Conservation (phyloP, 2,113 vertebrate genomes). For the Carollia perspicillata region DNA sequence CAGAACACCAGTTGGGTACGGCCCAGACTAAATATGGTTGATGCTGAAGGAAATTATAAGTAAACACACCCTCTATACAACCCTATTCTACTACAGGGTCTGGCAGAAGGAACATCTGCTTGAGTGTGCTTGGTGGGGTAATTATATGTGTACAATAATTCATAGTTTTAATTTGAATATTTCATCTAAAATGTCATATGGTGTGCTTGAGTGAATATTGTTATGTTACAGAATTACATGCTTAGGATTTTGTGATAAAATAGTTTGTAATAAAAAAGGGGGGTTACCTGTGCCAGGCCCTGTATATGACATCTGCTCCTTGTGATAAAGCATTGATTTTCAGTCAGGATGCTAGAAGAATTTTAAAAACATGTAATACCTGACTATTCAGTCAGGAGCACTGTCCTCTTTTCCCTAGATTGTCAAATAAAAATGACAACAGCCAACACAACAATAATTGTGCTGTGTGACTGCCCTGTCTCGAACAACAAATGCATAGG, state of each 20-base stretch:
- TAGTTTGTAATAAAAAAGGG: too few species aligned
- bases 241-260: too few species aligned
- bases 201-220: too few species aligned
- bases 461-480: neutral
- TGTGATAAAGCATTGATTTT: neutral
- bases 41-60: neutral
- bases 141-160: too few species aligned
- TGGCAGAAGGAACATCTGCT: too few species aligned
- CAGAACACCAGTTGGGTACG: neutral
- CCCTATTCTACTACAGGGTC: too few species aligned
- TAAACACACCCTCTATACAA: neutral
- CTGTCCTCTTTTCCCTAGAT: neutral
- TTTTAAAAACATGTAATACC: neutral
- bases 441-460: neutral
- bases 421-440: neutral
- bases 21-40: neutral
- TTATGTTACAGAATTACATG: too few species aligned
- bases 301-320: neutral
- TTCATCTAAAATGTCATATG: too few species aligned
- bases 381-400: neutral
- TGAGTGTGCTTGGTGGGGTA: too few species aligned
- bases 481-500: neutral
- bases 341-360: neutral
- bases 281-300: neutral
- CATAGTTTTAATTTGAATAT: too few species aligned